Evolutionary conservation across 1,140 invertebrate species (phyloP).

Genomic region (Trichogramma pretiosum): DNA sequence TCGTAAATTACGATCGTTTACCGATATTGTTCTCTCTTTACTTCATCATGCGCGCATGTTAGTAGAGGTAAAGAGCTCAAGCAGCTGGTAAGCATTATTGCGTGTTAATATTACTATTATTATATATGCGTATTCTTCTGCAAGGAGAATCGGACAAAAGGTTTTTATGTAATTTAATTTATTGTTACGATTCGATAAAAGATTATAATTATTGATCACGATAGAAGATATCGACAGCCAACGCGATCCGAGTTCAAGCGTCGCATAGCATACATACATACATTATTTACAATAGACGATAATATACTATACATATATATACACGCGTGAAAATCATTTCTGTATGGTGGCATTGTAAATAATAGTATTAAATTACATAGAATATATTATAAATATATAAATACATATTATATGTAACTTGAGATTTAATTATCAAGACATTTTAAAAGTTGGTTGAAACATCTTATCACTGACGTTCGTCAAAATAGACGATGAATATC

Average conservation of each 20-base stretch:
- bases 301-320: too few relatives aligned
- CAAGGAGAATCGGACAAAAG: constrained; percentile 7
- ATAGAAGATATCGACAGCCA: too few relatives aligned
- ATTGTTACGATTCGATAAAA: constrained; percentile 30
- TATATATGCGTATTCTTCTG: background rate
- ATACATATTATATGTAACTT: constrained; percentile 11
- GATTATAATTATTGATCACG: too few relatives aligned
- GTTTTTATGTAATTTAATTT: constrained; percentile 36
- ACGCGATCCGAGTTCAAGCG: too few relatives aligned
- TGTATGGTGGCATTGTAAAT: constrained; percentile 42
- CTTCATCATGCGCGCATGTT: too few relatives aligned
- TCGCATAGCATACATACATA: too few relatives aligned
- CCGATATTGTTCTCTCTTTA: too few relatives aligned
- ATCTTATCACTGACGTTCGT: constrained; percentile 32
- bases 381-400: constrained; percentile 18
- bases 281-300: too few relatives aligned
- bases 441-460: constrained; percentile 9
- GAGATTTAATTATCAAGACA: background rate
- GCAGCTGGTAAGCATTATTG: too few relatives aligned
- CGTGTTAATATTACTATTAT: constrained; percentile 1
- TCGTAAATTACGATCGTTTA: too few relatives aligned
- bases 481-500: constrained; percentile 26
- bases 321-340: constrained; percentile 12
- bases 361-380: constrained; percentile 38
- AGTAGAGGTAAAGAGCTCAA: too few relatives aligned